A percentile compares a stretch with the other conserved stretches of the same genome.
Conservation (phyloP, 2,113 vertebrate genomes). For the Hypocryptadius cinnamomeus region DNA sequence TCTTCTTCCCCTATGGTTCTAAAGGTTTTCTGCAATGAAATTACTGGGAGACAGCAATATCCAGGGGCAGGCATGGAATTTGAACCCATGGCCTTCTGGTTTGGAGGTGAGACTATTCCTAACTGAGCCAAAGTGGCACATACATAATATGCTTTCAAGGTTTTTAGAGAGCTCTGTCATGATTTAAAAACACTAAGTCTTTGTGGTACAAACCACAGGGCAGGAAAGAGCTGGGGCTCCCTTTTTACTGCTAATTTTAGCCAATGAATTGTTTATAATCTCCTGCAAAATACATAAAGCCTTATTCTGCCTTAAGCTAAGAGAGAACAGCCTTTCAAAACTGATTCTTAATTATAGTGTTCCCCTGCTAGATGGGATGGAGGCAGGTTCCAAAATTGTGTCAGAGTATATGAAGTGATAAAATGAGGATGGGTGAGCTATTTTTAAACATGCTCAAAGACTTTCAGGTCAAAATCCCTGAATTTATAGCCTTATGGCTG, state of each 20-base stretch:
- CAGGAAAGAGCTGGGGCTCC: slow-evolving; percentile 39
- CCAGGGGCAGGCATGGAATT: slow-evolving; percentile 22
- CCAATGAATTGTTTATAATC: slow-evolving; percentile 38
- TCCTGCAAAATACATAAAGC: slow-evolving; percentile 28
- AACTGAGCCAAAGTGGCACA: slow-evolving; percentile 32
- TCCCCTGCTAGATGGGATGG: slow-evolving; percentile 26
- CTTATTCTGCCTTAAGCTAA: slow-evolving; percentile 27
- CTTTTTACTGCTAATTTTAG: slow-evolving; percentile 46
- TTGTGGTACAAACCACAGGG: slow-evolving; percentile 36
- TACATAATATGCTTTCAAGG: slow-evolving; percentile 26
- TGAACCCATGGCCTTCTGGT: slow-evolving; percentile 47
- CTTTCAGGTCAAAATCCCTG: slow-evolving; percentile 41
- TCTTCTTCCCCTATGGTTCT: background rate
- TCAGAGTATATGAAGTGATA: slow-evolving; percentile 18
- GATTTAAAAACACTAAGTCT: slow-evolving; percentile 38
- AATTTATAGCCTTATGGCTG: slow-evolving; percentile 16
- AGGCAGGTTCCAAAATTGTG: background rate
- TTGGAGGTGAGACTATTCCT: slow-evolving; percentile 39
- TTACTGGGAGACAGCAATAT: background rate
- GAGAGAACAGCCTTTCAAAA: slow-evolving; percentile 29
- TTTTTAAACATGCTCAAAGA: slow-evolving; percentile 19
- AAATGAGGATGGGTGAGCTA: slow-evolving; percentile 26
- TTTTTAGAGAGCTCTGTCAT: slow-evolving; percentile 36
- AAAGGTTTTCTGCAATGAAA: slow-evolving; percentile 14
- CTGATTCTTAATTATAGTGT: slow-evolving; percentile 34